Percentiles rank a stretch among this genome's conserved stretches.
phyloP scores from a whole-genome alignment of 1,140 invertebrate species.

The Radopholus similis region DNA sequence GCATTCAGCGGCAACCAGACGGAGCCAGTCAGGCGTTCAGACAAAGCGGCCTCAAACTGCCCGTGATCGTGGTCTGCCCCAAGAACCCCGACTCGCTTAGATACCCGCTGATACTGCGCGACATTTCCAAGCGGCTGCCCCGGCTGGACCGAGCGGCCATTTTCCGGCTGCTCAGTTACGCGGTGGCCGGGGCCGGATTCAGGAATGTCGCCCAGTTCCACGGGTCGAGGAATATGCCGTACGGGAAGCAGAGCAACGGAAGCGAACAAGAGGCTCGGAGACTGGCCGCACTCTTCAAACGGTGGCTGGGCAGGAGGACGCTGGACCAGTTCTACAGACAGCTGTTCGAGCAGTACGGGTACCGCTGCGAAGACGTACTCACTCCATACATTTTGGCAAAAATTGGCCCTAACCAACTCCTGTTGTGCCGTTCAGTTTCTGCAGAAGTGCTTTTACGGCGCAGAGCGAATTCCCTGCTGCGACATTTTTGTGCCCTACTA shows the following conservation, averaged over 20 bases:
- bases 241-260: neutral
- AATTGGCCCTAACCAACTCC: neutral
- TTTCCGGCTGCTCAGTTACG: slow-evolving; percentile 14
- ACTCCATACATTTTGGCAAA: too few relatives aligned
- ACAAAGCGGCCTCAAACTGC: slow-evolving; percentile 12
- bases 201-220: too few relatives aligned
- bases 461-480: slow-evolving; percentile 27
- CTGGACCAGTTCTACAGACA: slow-evolving; percentile 24
- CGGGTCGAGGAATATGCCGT: neutral
- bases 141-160: slow-evolving; percentile 3
- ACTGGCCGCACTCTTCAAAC: slow-evolving; percentile 15
- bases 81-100: slow-evolving; percentile 37
- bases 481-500: slow-evolving; percentile 35
- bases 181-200: slow-evolving; percentile 26
- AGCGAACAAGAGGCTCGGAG: neutral
- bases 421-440: slow-evolving; percentile 25
- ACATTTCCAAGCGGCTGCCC: slow-evolving; percentile 13
- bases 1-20: too few relatives aligned
- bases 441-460: slow-evolving; percentile 27
- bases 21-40: neutral
- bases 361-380: slow-evolving; percentile 30
- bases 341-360: slow-evolving; percentile 34
- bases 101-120: slow-evolving; percentile 11
- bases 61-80: slow-evolving; percentile 30
- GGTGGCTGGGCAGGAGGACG: slow-evolving; percentile 21